Percentiles rank a stretch among this genome's conserved stretches.
Conservation (phyloP, 1,140 invertebrate species). For the Melanaphis sacchari region DNA sequence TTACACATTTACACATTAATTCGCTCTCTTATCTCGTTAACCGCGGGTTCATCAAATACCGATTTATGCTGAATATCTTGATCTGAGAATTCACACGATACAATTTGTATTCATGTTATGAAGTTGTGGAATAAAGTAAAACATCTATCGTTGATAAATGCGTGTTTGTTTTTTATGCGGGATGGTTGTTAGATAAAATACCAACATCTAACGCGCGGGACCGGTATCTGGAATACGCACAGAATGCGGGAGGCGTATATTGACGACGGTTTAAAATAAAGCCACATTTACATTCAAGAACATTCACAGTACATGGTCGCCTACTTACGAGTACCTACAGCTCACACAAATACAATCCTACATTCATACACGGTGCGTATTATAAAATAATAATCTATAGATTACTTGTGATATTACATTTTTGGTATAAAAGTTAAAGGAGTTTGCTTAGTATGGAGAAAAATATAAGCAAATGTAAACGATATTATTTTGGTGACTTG, state of each 20-base stretch:
- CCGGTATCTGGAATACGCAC: background rate
- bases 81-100: background rate
- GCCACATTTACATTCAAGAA: background rate
- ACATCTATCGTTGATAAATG: background rate
- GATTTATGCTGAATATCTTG: background rate
- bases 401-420: background rate
- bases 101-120: background rate
- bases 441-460: background rate
- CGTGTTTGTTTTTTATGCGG: background rate
- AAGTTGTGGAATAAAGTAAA: slow-evolving; percentile 6
- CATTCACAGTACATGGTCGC: background rate
- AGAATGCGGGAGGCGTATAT: slow-evolving; percentile 1
- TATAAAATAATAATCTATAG: background rate
- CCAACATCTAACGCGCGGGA: slow-evolving; percentile 8
- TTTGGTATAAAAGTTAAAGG: background rate
- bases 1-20: background rate
- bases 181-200: slow-evolving; percentile 7
- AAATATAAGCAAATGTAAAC: background rate
- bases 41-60: background rate
- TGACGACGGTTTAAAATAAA: background rate
- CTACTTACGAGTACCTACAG: background rate
- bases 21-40: background rate
- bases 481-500: background rate
- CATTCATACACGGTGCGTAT: background rate
- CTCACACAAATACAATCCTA: background rate